Base-by-base conservation (phyloP, 2,797 vertebrate genomes). In the Antennarius maculatus region DNA sequence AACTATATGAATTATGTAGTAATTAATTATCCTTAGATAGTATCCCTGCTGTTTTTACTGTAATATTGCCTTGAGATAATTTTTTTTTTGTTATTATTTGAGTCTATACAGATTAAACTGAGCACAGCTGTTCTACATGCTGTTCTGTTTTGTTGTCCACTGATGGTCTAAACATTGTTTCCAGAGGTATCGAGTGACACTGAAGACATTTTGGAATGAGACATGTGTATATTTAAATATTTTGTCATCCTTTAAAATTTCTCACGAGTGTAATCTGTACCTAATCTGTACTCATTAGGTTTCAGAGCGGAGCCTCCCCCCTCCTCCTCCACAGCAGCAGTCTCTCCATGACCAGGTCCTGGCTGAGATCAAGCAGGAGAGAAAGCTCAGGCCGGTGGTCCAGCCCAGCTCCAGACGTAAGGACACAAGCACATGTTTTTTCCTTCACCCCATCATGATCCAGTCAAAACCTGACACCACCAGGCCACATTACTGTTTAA, bases 321-420 rank as follows among this genome's bases (percentile, higher is more conserved):
- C 97, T 0, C 79, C 94, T 14, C 97, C 96, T 0, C 93, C 93
- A 28, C 93, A 91, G 78, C 93, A 95, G 76, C 92, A 92, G 83
- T 95, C 89, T 0, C 94, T 97, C 11, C 97, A 98, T 0, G 97
- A 99, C 46, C 94, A 90, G 62, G 95, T 99, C 69, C 86, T 99
- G 78, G 95, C 97, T 51, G 95, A 94, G 82, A 98, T 98, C 88
- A 95, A 94, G 79, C 95, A 95, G 86, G 95, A 98, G 73, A 91
- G 95, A 55, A 96, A 96, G 83, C 95, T 98, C 13, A 88, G 93
- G 5, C 96, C 96, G 0, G 96, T 98, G 72, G 86, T 81, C 31
- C 74, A 15, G 0, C 75, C 84, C 7, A 79, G 41, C 77, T 76
- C 82, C 46, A 92, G 90, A 85, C 50, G 93, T 94, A 86, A 81